Evolutionary conservation across 1,140 invertebrate genomes (phyloP).

Genomic region (Drosophila bocqueti): DNA sequence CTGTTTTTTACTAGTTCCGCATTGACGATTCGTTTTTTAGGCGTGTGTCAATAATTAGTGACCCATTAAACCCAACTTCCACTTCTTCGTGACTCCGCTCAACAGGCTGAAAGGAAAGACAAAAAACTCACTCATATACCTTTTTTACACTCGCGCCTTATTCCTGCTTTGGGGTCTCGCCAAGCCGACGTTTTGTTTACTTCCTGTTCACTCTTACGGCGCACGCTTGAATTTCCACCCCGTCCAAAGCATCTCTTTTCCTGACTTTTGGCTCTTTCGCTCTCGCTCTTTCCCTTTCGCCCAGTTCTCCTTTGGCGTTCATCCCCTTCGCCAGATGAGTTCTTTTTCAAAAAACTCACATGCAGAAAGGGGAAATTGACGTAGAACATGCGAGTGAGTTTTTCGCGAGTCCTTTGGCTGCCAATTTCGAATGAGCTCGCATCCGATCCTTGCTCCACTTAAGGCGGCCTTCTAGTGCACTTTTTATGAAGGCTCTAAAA

Average conservation of each 20-base stretch:
- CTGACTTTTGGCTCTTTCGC: slow-evolving; percentile 69
- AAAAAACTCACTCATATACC: slow-evolving; percentile 64
- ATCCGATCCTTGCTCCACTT: slow-evolving; percentile 31
- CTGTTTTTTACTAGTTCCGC: slow-evolving; percentile 55
- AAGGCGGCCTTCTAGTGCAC: slow-evolving; percentile 11
- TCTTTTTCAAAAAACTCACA: slow-evolving; percentile 15
- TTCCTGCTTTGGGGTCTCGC: slow-evolving; percentile 9
- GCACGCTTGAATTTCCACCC: slow-evolving; percentile 68
- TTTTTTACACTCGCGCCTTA: slow-evolving; percentile 35
- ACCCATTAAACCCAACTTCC: slow-evolving; percentile 49
- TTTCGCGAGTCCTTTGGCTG: background rate
- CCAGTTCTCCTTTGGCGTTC: slow-evolving; percentile 40
- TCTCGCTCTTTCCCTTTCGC: slow-evolving; percentile 49
- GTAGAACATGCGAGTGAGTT: slow-evolving; percentile 30
- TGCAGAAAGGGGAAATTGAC: slow-evolving; percentile 64
- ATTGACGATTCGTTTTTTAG: slow-evolving; percentile 68
- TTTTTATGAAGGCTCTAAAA: slow-evolving; percentile 75
- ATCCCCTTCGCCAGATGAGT: slow-evolving; percentile 64
- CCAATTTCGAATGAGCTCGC: background rate
- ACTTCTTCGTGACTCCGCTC: slow-evolving; percentile 27
- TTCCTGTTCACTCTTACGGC: slow-evolving; percentile 75
- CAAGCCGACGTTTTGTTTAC: slow-evolving; percentile 43
- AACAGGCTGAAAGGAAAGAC: slow-evolving; percentile 48
- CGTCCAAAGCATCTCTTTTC: slow-evolving; percentile 47
- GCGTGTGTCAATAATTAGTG: slow-evolving; percentile 79